Evolutionary conservation across 2,797 vertebrate species (phyloP), one percentile per base, ranked within the genome.

Genomic region (Morelia viridis): DNA sequence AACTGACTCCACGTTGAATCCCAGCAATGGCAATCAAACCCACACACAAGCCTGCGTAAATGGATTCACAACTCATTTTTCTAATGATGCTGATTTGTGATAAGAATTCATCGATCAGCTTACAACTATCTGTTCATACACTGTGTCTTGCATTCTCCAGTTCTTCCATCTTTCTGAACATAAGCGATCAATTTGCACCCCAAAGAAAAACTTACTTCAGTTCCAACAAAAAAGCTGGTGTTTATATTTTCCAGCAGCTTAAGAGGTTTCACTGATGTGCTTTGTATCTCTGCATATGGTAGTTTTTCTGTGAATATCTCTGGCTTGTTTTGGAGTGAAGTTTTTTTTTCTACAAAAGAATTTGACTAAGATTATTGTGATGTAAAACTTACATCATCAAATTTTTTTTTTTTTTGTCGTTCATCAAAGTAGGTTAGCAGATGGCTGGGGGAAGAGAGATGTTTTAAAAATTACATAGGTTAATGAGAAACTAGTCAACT

Each of bases 161-260:
- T 88, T 92, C 9, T 83, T 11, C 0, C 65, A 58, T 22, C 11
- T 86, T 56, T 35, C 0, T 0, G 62, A 13, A 87, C 10, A 2
- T 83, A 46, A 60, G 68, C 11, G 64, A 85, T 80, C 13, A 71
- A 61, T 87, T 91, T 68, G 8, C 19, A 84, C 17, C 60, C 15
- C 58, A 89, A 86, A 64, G 84, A 92, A 86, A 28, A n/a, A 94
- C 97, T 97, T 96, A 99, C 99, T 98, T 99, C 98, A 28, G 98
- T 99, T 95, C 98, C 99, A 80, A 98, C 94, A 53, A 97, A 99
- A 91, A 99, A 97, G 89, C 96, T 97, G 0, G 98, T 98, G 94
- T 97, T 98, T 96, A 99, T 96, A 62, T 97, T 97, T 0, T 98
- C 95, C 91, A 98, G 95, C 0, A 92, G 28, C 85, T 94, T 96